A percentile compares a stretch with the other conserved stretches of the same genome.
phyloP scores from a whole-genome alignment of 2,888 invertebrate species.

The Drosophila fungiperda region DNA sequence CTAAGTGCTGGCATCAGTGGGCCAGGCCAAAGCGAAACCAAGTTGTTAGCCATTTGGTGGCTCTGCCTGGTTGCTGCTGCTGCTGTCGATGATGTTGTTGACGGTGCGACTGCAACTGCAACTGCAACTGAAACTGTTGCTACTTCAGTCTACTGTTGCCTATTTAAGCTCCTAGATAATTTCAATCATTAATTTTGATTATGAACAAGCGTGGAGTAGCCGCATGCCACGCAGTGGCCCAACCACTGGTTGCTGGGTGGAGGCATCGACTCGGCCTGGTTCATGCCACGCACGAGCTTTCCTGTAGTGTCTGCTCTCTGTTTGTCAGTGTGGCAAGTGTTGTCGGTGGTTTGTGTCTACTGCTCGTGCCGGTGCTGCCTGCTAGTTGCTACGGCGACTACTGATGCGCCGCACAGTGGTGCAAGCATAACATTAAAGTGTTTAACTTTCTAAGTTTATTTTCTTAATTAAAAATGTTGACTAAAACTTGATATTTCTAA shows the following conservation, averaged over 20 bases:
- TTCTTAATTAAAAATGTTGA: neutral
- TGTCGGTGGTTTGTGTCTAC: slow-evolving; percentile 10
- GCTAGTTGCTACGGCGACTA: neutral
- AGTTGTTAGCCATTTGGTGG: slow-evolving; percentile 30
- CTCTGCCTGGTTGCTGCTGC: slow-evolving; percentile 13
- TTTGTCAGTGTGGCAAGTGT: slow-evolving; percentile 1
- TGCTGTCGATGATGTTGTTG: slow-evolving; percentile 66
- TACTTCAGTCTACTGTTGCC: slow-evolving; percentile 44
- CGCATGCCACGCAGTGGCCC: slow-evolving; percentile 33
- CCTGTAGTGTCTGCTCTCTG: slow-evolving; percentile 24
- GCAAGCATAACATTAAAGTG: neutral
- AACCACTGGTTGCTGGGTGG: neutral
- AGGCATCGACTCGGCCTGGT: slow-evolving; percentile 30
- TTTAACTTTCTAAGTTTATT: neutral
- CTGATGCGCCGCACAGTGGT: slow-evolving; percentile 34
- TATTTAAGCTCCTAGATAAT: slow-evolving; percentile 82
- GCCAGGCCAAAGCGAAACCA: slow-evolving; percentile 33
- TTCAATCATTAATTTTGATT: slow-evolving; percentile 83
- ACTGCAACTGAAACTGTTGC: slow-evolving; percentile 37
- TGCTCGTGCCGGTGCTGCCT: slow-evolving; percentile 16
- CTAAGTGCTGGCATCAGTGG: slow-evolving; percentile 80
- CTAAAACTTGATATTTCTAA: neutral
- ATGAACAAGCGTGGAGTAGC: slow-evolving; percentile 74
- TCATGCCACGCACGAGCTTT: slow-evolving; percentile 62
- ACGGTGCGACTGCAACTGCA: slow-evolving; percentile 59